A percentile compares a stretch with the other conserved stretches of the same genome.
Conservation (phyloP, 2,888 invertebrate genomes). For the Caenorhabditis parvicauda region DNA sequence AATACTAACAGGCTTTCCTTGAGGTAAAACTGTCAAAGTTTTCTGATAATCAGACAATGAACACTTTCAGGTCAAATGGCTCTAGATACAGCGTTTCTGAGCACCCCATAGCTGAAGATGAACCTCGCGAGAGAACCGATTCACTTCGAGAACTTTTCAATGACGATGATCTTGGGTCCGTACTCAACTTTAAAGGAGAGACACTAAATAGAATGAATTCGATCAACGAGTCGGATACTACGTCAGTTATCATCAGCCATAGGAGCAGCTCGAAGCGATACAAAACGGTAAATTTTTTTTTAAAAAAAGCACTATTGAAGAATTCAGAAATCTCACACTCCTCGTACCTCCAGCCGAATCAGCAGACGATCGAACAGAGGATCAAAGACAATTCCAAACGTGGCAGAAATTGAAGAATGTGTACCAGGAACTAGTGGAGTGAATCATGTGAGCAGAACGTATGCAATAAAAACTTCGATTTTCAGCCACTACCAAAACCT, state of each 20-base stretch:
- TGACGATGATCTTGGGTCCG: slow-evolving; percentile 35
- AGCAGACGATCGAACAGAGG: slow-evolving; percentile 18
- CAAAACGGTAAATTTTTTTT: no score
- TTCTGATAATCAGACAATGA: neutral
- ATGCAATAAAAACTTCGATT: slow-evolving; percentile 6
- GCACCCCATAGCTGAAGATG: slow-evolving; percentile 9
- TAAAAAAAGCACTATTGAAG: no score
- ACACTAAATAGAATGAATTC: slow-evolving; percentile 20
- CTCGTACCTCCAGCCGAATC: no score
- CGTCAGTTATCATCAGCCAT: slow-evolving; percentile 27
- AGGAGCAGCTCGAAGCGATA: no score
- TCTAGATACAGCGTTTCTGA: slow-evolving; percentile 22
- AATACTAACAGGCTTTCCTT: slow-evolving; percentile 12
- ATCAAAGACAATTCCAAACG: no score
- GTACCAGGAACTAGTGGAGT: no score
- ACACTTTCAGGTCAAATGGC: neutral
- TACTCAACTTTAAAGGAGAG: slow-evolving; percentile 33
- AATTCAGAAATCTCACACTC: no score
- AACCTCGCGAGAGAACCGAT: slow-evolving; percentile 21
- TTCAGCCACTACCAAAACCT: neutral
- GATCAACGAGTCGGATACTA: slow-evolving; percentile 28
- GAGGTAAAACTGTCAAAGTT: slow-evolving; percentile 7
- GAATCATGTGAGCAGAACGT: slow-evolving; percentile 14
- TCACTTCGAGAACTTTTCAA: slow-evolving; percentile 19
- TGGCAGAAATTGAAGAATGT: no score